These are phyloP conservation scores for Typhlomys cinereus DNA, from an alignment of 2,113 vertebrate genomes.

Conservation along the genomic window DNA sequence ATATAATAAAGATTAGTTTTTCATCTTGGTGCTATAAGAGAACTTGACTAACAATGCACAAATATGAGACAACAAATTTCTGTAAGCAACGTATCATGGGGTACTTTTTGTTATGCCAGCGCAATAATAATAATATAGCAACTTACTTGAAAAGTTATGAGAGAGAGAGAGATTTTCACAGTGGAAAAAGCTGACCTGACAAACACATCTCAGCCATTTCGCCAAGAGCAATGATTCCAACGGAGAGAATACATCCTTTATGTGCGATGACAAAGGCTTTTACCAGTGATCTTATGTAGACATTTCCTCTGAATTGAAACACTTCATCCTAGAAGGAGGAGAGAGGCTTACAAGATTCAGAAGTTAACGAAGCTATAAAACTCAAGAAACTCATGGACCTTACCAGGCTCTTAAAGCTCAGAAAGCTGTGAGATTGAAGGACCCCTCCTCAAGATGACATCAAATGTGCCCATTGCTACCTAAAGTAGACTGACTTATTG, in stretches of 20 bases:
- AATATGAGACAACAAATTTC: neutral
- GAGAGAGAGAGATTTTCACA: neutral
- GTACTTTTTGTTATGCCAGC: neutral
- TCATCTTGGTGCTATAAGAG: neutral
- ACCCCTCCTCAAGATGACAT: neutral
- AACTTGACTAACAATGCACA: neutral
- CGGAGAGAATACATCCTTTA: accelerated
- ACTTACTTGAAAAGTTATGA: neutral
- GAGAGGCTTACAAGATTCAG: neutral
- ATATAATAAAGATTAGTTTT: neutral
- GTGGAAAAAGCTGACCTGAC: neutral
- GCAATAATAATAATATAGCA: neutral
- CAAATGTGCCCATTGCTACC: neutral
- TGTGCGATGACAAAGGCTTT: neutral
- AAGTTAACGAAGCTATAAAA: neutral
- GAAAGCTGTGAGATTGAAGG: neutral
- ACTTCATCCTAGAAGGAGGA: neutral
- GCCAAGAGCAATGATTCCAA: neutral
- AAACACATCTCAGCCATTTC: neutral
- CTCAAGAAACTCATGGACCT: no score
- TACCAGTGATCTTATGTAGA: neutral
- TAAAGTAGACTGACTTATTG: neutral
- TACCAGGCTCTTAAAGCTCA: neutral
- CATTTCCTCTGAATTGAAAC: neutral
- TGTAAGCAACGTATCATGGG: neutral